These are phyloP conservation scores for Dicyrtoma fusca DNA, from an alignment of 2,888 invertebrate species.

Conservation along the genomic window DNA sequence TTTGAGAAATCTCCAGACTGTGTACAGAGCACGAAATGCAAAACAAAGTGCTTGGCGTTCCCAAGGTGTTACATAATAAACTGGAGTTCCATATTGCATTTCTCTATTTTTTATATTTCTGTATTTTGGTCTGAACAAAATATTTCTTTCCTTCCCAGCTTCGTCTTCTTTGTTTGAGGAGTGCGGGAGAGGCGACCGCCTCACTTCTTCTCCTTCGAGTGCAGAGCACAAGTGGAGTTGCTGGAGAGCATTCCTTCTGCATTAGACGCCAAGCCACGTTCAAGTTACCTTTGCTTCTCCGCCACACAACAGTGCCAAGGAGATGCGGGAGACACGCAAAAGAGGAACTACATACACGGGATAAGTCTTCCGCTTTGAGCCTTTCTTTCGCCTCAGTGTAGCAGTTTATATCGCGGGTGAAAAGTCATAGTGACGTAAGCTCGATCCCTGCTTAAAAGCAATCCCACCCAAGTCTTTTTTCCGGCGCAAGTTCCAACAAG, in stretches of 20 bases:
- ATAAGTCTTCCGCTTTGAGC: neutral
- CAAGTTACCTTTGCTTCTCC: neutral
- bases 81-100: neutral
- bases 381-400: neutral
- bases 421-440: too few species aligned
- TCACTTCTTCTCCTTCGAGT: neutral
- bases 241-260: neutral
- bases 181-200: slow-evolving; percentile 5
- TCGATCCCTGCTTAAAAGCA: too few species aligned
- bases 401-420: too few species aligned
- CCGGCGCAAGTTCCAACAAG: too few species aligned
- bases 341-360: neutral
- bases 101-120: slow-evolving; percentile 3
- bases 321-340: neutral
- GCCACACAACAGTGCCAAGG: too few species aligned
- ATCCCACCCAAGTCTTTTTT: too few species aligned
- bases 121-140: too few species aligned
- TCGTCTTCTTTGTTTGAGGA: neutral
- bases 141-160: neutral
- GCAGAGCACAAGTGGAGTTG: too few species aligned
- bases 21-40: neutral
- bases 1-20: slow-evolving; percentile 9
- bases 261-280: slow-evolving; percentile 10
- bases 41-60: neutral
- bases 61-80: neutral